Percentiles rank a stretch among this genome's conserved stretches.
Conservation (phyloP, 2,113 vertebrate genomes). For the Furnarius figulus region DNA sequence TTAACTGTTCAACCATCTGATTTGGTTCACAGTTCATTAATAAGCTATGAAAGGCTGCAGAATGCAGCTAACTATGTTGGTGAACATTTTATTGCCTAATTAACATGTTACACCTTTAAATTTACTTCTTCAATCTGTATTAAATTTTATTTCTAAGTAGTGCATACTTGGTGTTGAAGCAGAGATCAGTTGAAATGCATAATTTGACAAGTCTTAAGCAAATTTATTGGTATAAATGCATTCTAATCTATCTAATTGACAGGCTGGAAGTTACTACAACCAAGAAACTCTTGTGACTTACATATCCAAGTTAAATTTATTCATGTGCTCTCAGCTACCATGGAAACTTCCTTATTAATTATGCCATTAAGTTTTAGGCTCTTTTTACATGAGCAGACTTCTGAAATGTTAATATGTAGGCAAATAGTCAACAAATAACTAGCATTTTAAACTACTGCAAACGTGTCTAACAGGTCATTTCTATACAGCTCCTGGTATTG, state of each 20-base stretch:
- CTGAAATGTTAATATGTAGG: neutral
- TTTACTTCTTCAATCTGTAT: neutral
- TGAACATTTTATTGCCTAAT: neutral
- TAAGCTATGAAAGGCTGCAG: neutral
- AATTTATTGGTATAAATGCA: neutral
- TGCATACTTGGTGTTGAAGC: neutral
- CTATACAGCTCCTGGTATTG: neutral
- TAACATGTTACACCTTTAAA: neutral
- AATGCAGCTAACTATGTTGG: neutral
- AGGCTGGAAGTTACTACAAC: neutral
- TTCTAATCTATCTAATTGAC: neutral
- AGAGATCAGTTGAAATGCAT: neutral
- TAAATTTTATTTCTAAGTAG: neutral
- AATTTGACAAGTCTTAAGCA: neutral
- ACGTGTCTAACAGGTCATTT: neutral
- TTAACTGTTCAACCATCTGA: neutral
- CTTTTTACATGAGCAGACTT: neutral
- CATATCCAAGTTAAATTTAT: neutral
- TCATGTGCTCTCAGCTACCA: neutral
- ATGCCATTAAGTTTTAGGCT: neutral
- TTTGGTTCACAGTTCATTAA: neutral
- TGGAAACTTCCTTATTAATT: neutral
- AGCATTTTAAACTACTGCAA: neutral
- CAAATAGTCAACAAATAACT: neutral
- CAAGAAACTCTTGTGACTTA: neutral